Percentiles rank a stretch among this genome's conserved stretches.
phyloP scores from a whole-genome alignment of 1,140 invertebrate species.

The Scaptodrosophila lebanonensis region DNA sequence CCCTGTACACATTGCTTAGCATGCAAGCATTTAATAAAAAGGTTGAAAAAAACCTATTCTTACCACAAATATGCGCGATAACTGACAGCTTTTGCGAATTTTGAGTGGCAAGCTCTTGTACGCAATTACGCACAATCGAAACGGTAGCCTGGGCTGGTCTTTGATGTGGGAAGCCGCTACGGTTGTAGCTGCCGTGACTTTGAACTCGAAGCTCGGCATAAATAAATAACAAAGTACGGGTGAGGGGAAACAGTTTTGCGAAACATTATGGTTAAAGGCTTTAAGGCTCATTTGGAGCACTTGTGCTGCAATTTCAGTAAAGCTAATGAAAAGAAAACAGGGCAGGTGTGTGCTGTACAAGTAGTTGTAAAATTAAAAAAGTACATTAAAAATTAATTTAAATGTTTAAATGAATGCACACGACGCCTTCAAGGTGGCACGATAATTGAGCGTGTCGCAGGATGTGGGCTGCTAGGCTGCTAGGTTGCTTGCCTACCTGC shows the following conservation, averaged over 20 bases:
- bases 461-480: no score
- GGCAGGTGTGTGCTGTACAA: slow-evolving; percentile 42
- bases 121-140: slow-evolving; percentile 52
- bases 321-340: slow-evolving; percentile 36
- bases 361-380: no score
- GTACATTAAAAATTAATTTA: no score
- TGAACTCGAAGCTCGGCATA: slow-evolving; percentile 38
- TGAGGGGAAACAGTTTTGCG: slow-evolving; percentile 36
- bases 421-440: no score
- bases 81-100: slow-evolving; percentile 9
- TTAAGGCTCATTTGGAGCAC: slow-evolving; percentile 5
- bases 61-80: no score
- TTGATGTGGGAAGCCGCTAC: slow-evolving; percentile 47
- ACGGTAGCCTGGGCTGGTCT: slow-evolving; percentile 9
- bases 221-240: slow-evolving; percentile 42
- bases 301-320: no score
- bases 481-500: no score
- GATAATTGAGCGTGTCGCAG: no score
- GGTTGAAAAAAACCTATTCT: no score
- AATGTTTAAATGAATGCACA: no score
- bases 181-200: slow-evolving; percentile 27
- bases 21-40: no score
- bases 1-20: no score
- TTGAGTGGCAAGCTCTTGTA: slow-evolving; percentile 21
- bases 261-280: slow-evolving; percentile 25